A percentile compares a stretch with the other conserved stretches of the same genome.
Evolutionary conservation across 2,888 invertebrate species (phyloP).

Genomic region (Dasypogon diadema): DNA sequence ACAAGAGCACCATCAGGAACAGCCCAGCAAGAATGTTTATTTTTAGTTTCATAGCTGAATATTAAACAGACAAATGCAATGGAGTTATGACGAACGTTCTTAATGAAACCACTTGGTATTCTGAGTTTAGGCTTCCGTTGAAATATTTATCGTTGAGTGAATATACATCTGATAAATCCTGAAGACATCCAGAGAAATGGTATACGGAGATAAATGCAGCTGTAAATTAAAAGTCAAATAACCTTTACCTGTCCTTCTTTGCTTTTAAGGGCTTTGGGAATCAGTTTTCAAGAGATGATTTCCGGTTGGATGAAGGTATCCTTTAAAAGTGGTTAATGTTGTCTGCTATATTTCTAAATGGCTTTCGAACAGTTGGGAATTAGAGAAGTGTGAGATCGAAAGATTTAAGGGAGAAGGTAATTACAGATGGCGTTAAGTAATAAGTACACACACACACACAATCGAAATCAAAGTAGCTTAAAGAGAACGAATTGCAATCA

Average conservation of each 20-base stretch:
- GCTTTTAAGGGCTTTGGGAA: neutral
- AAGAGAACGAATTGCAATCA: too few relatives aligned
- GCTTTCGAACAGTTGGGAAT: too few relatives aligned
- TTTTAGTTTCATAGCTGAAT: slow-evolving; percentile 48
- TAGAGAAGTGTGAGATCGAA: too few relatives aligned
- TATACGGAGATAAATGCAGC: neutral
- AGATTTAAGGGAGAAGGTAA: too few relatives aligned
- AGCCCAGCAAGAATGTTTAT: slow-evolving; percentile 27
- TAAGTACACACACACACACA: too few relatives aligned
- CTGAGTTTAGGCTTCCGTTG: slow-evolving; percentile 15
- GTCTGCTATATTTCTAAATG: too few relatives aligned
- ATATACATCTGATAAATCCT: slow-evolving; percentile 6
- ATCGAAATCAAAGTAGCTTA: too few relatives aligned
- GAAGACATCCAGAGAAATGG: neutral
- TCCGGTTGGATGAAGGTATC: neutral
- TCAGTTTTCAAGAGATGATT: neutral
- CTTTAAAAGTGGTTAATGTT: too few relatives aligned
- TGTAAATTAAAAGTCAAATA: slow-evolving; percentile 33
- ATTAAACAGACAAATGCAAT: slow-evolving; percentile 42
- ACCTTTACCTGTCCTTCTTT: neutral
- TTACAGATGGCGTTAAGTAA: too few relatives aligned
- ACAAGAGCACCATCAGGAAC: neutral
- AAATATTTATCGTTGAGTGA: slow-evolving; percentile 37
- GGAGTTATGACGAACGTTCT: slow-evolving; percentile 29
- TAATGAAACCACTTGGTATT: slow-evolving; percentile 47